Percentiles rank a stretch among this genome's conserved stretches.
phyloP scores from a whole-genome alignment of 2,113 vertebrate species.

The Potamarius usumacintae region DNA sequence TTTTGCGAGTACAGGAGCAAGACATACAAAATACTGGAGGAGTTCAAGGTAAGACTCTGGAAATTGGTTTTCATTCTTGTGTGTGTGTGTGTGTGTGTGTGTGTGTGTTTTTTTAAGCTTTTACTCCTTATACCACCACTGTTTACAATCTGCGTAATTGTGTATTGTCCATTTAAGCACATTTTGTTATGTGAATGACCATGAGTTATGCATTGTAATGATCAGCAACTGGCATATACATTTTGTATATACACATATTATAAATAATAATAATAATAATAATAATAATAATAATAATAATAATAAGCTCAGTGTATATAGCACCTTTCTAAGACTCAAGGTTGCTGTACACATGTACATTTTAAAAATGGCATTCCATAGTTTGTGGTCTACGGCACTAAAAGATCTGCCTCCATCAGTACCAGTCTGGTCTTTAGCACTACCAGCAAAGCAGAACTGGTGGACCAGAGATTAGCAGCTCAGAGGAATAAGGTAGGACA shows the following conservation, averaged over 20 bases:
- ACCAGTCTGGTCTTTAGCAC: background rate
- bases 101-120: no score
- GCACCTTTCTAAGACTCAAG: background rate
- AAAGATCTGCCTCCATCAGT: background rate
- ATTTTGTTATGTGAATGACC: background rate
- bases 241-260: background rate
- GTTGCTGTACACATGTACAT: background rate
- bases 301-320: background rate
- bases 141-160: background rate
- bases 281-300: background rate
- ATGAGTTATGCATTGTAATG: background rate
- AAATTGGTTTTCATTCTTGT: background rate
- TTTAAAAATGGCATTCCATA: background rate
- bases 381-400: background rate
- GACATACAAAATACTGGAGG: constrained; percentile 97
- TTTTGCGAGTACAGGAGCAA: constrained; percentile 98
- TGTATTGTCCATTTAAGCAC: background rate
- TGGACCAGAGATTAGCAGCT: background rate
- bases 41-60: constrained; percentile 91
- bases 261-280: background rate
- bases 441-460: background rate
- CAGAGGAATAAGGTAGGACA: no score
- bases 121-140: background rate
- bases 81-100: background rate
- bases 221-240: background rate